phyloP scores from a whole-genome alignment of 2,888 invertebrate species.

The Polyploca ridens region DNA sequence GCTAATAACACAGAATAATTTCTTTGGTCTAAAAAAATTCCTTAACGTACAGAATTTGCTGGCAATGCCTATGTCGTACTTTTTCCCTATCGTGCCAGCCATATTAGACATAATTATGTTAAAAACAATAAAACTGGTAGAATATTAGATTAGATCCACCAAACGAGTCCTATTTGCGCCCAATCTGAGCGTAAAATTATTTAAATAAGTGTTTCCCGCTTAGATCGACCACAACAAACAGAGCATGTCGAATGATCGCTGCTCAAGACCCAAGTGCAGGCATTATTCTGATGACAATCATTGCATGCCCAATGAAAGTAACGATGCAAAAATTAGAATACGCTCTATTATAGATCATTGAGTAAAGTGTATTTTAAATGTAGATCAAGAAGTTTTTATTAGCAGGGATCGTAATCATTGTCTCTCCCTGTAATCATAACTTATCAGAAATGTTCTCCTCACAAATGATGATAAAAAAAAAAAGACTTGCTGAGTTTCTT shows the following conservation, averaged over 20 bases:
- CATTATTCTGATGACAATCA: slow-evolving; percentile 4
- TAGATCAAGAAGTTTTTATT: not conserved
- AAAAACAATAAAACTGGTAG: not conserved
- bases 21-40: too few relatives aligned
- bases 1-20: too few relatives aligned
- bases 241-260: slow-evolving; percentile 15
- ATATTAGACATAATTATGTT: too few relatives aligned
- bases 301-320: not conserved
- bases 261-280: not conserved
- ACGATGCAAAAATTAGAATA: not conserved
- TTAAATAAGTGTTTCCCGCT: slow-evolving; percentile 13
- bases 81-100: too few relatives aligned
- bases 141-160: not conserved
- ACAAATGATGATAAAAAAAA: too few relatives aligned
- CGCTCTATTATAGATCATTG: not conserved
- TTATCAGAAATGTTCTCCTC: too few relatives aligned
- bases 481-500: too few relatives aligned
- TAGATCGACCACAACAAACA: slow-evolving; percentile 14
- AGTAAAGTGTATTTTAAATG: not conserved
- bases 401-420: not conserved
- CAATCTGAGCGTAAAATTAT: slow-evolving; percentile 19
- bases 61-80: too few relatives aligned
- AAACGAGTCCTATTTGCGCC: not conserved
- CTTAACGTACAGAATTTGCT: too few relatives aligned
- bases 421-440: too few relatives aligned